phyloP scores from a whole-genome alignment of 2,888 invertebrate genomes.

The Troilus luridus region DNA sequence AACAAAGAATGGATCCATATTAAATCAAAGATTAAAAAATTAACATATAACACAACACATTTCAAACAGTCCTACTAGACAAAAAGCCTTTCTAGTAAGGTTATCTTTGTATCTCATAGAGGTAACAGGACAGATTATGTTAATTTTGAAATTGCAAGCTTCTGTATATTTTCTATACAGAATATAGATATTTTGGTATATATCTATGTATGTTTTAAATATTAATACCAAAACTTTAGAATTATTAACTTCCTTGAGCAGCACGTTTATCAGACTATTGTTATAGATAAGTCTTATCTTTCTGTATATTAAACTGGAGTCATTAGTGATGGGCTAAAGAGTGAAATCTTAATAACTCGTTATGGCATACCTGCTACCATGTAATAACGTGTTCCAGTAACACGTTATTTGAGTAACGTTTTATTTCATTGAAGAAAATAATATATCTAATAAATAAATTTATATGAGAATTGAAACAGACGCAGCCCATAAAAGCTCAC shows the following conservation, averaged over 20 bases:
- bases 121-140: not conserved
- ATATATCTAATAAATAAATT: no score
- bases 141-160: not conserved
- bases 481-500: no score
- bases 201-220: no score
- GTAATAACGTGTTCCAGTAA: no score
- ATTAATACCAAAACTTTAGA: not conserved
- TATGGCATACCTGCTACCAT: no score
- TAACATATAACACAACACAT: not conserved
- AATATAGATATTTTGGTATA: no score
- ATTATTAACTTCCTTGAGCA: not conserved
- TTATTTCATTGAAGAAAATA: no score
- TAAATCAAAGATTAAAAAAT: not conserved
- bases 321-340: no score
- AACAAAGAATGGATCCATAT: conserved; percentile 61
- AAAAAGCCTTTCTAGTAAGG: not conserved
- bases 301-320: not conserved
- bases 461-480: no score
- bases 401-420: no score
- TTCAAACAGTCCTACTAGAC: not conserved
- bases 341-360: no score
- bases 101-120: not conserved
- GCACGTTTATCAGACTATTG: not conserved
- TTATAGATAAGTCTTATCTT: not conserved
- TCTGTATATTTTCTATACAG: not conserved